Evolutionary conservation across 2,888 invertebrate genomes (phyloP).

Genomic region (Orthonychiurus folsomi): DNA sequence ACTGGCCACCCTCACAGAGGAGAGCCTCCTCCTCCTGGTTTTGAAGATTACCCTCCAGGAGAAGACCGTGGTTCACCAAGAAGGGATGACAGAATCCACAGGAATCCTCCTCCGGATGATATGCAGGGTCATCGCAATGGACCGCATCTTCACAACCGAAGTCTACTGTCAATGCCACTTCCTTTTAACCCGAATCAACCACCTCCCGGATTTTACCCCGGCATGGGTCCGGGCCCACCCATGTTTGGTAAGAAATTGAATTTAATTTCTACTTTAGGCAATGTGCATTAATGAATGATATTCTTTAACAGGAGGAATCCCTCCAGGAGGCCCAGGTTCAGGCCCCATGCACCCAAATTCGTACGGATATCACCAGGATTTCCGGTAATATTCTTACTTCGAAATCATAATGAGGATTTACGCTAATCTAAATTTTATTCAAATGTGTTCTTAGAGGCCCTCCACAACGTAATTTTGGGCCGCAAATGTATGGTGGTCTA

Average conservation of each 20-base stretch:
- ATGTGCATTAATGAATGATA: too few relatives aligned
- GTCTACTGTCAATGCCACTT: slow-evolving; percentile 23
- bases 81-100: background rate
- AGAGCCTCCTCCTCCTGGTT: slow-evolving; percentile 35
- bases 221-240: slow-evolving; percentile 15
- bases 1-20: slow-evolving; percentile 12
- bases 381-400: background rate
- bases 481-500: slow-evolving; percentile 19
- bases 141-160: background rate
- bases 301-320: background rate
- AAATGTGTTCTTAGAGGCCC: background rate
- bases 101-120: slow-evolving; percentile 1
- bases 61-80: slow-evolving; percentile 19
- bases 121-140: slow-evolving; percentile 10
- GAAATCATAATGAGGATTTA: background rate
- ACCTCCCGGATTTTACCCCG: slow-evolving; percentile 33
- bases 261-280: background rate
- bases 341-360: background rate
- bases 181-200: slow-evolving; percentile 35
- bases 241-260: background rate
- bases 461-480: background rate
- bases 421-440: too few relatives aligned
- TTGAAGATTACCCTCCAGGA: slow-evolving; percentile 33
- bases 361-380: background rate
- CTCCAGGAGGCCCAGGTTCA: slow-evolving; percentile 3